Base-by-base conservation (phyloP, 2,888 invertebrate genomes). In the Tubulanus polymorphus region DNA sequence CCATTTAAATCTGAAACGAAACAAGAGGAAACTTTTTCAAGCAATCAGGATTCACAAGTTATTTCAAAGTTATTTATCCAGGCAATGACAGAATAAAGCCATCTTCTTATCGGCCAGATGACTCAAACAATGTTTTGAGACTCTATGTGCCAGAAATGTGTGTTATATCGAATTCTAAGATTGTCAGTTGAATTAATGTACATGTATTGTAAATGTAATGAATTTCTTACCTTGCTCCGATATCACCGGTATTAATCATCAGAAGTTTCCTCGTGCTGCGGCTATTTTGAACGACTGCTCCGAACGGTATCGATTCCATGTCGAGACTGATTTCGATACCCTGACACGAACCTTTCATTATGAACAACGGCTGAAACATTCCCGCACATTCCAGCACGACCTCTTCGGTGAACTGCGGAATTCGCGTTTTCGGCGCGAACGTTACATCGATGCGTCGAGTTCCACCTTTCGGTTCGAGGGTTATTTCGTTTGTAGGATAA, bases 1-100 rank as follows among this genome's bases (percentile, higher is more conserved):
- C 85, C 85, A 85, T 53, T 76, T 75, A 66, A 84, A 85, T 63
- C 83, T 76, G 59, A n/a, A n/a, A n/a, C n/a, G n/a, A n/a, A n/a
- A n/a, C n/a, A n/a, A n/a, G 27, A 48, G 27, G 25, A 18, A 46
- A 20, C 37, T n/a, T n/a, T n/a, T n/a, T n/a, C n/a, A n/a, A n/a
- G n/a, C n/a, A n/a, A n/a, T n/a, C n/a, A n/a, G n/a, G n/a, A n/a
- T n/a, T n/a, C n/a, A n/a, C n/a, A n/a, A n/a, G n/a, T n/a, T n/a
- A n/a, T n/a, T n/a, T n/a, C n/a, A n/a, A n/a, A n/a, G n/a, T n/a
- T n/a, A n/a, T n/a, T n/a, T n/a, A n/a, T n/a, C n/a, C n/a, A n/a
- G n/a, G n/a, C n/a, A n/a, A n/a, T n/a, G n/a, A n/a, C n/a, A n/a
- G n/a, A n/a, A n/a, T n/a, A n/a, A n/a, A n/a, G n/a, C n/a, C n/a